Evolutionary conservation across 2,888 invertebrate species (phyloP), one percentile per base, ranked within the genome.

Genomic region (Rhorus exstirpatorius): DNA sequence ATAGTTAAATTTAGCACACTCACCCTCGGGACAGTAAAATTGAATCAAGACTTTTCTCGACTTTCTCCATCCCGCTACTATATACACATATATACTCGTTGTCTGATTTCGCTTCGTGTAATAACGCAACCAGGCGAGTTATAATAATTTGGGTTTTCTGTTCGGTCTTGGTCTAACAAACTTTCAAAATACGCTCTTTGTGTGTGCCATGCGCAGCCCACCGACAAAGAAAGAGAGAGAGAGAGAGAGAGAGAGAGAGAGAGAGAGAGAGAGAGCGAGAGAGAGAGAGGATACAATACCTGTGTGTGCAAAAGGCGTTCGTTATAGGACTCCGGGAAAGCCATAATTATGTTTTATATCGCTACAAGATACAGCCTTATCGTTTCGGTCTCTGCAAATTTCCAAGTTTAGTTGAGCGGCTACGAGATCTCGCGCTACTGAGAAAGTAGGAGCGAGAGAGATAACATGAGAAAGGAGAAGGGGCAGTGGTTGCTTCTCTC

Each of bases 61-160:
- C 60, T 81, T 49, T 58, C 65, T 49, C 19, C 58, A 58, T 55
- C 51, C 67, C 26, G 46, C 21, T 26, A 1, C 14, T 46, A 3
- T 17, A 26, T 21, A 60, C 35, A 35, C 12, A 41, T 58, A 76
- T 38, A 67, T 74, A 41, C 61, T 68, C 65, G 70, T 74, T 14
- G 41, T 80, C 76, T 79, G 81, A 83, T 85, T 84, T 78, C 63
- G 75, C 83, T 81, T 81, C 83, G 81, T 60, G 85, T 68, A 55
- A 51, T 31, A 67, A 77, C 41, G 53, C 75, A 65, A 72, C 49
- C 67, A 55, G 35, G 68, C 70, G 79, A 70, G 79, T 67, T 75
- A 79, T 70, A 75, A 82, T 82, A 82, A 79, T 82, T 82, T 58
- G 58, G 58, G 44, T 70, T 74, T 63, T 68, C 79, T 60, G 70